A percentile compares a stretch with the other conserved stretches of the same genome.
phyloP scores from a whole-genome alignment of 2,888 invertebrate species.

The Drosophila ezoana region DNA sequence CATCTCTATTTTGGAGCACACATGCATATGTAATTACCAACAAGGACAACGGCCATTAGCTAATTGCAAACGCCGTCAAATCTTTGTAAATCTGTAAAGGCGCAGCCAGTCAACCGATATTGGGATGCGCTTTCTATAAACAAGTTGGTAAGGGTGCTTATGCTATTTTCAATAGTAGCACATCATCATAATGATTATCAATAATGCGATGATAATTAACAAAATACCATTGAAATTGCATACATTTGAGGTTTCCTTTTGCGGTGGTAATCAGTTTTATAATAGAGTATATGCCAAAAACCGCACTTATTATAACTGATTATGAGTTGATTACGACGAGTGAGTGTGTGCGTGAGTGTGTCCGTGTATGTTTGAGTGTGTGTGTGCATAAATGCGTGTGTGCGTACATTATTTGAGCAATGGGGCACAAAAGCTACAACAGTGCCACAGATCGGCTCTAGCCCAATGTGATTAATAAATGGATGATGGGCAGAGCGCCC shows the following conservation, averaged over 20 bases:
- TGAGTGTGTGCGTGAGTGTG: not conserved
- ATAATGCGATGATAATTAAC: slow-evolving; percentile 16
- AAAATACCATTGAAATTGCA: slow-evolving; percentile 49
- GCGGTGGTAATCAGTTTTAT: slow-evolving; percentile 62
- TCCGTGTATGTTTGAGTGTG: not conserved
- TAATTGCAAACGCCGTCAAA: slow-evolving; percentile 40
- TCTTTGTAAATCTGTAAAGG: slow-evolving; percentile 8
- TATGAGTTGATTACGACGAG: slow-evolving; percentile 48
- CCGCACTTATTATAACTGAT: slow-evolving; percentile 59
- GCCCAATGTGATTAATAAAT: slow-evolving; percentile 26
- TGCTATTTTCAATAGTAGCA: slow-evolving; percentile 6
- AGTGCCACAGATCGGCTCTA: slow-evolving; percentile 35
- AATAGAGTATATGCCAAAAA: slow-evolving; percentile 22
- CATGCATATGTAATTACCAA: slow-evolving; percentile 10
- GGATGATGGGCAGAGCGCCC: not conserved
- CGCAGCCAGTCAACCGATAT: slow-evolving; percentile 24
- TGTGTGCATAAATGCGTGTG: not conserved
- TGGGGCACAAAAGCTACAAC: slow-evolving; percentile 8
- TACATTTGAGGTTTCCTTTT: slow-evolving; percentile 63
- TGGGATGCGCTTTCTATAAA: slow-evolving; percentile 7
- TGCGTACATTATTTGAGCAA: slow-evolving; percentile 26
- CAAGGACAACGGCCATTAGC: slow-evolving; percentile 31
- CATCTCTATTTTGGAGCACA: not conserved
- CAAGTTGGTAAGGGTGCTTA: slow-evolving; percentile 19
- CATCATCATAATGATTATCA: slow-evolving; percentile 10